Base-by-base conservation (phyloP, 2,888 invertebrate genomes). In the Marasmarcha lunaedactyla region DNA sequence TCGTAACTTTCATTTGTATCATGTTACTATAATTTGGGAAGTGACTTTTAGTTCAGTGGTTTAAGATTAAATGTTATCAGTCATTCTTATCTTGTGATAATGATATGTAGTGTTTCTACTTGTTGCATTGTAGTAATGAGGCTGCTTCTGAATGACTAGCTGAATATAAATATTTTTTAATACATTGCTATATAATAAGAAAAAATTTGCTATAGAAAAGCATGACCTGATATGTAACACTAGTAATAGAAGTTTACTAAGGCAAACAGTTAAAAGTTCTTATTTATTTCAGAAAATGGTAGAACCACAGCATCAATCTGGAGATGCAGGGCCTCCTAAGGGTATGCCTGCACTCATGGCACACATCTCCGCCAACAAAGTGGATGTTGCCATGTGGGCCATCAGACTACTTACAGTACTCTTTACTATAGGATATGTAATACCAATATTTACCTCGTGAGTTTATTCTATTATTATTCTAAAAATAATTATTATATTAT, bases 401-500 rank as follows among this genome's bases (percentile, higher is more conserved):
- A 92, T 95, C 26, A 86, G 98, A 55, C 67, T 97, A 14, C 85
- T 94, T 42, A 93, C 95, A 1, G 88, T 98, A 15, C 60, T 94
- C 11, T 96, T 93, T 68, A 90, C 94, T 11, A 63, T 94, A 52
- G 89, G 90, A 59, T 98, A 96, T 74, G 84, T 97, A 37, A 67
- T 97, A 55, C 97, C 97, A 40, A 70, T 96, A 53, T 92, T 97
- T 74, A 92, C 73, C 48, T 78, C 94, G 94, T 97, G 81, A 87
- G 90, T 84, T 41, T 7, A 14, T 25, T n/a, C 11, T 12, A 33
- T 20, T 30, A 37, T 36, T 37, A 12, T 41, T 38, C n/a, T n/a
- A n/a, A n/a, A n/a, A n/a, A n/a, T n/a, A n/a, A 30, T 33, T 40
- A 20, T 35, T 7, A 37, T 14, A 26, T 25, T 38, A 14, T 39